A percentile compares a stretch with the other conserved stretches of the same genome.
These are phyloP conservation scores for Sylvilagus bachmani DNA, from an alignment of 2,113 vertebrate species.

Conservation along the genomic window DNA sequence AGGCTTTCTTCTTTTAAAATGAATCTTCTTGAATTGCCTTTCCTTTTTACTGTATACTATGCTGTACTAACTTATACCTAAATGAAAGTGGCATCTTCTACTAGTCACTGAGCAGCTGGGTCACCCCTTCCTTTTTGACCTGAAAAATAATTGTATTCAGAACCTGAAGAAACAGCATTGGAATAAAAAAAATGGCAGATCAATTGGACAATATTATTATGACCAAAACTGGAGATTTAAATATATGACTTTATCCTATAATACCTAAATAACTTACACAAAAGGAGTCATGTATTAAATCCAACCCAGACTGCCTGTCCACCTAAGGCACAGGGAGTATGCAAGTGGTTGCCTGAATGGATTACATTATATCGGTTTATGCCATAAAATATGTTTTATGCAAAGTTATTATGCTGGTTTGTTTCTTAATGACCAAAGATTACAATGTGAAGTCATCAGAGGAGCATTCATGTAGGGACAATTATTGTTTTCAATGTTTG, in stretches of 20 bases:
- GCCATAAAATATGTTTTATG: neutral
- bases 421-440: neutral
- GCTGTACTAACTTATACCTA: neutral
- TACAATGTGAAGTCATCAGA: neutral
- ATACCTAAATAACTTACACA: neutral
- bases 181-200: neutral
- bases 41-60: neutral
- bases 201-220: neutral
- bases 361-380: constrained; percentile 25
- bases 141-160: neutral
- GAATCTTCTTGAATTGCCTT: constrained; percentile 4
- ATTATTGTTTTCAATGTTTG: neutral
- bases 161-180: neutral
- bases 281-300: neutral
- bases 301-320: neutral
- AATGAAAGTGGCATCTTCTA: neutral
- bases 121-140: neutral
- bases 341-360: neutral
- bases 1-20: neutral
- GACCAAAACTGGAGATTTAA: neutral
- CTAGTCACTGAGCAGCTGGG: neutral
- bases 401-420: neutral
- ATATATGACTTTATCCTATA: neutral
- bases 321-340: neutral
- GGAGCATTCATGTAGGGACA: neutral